Base-by-base conservation (phyloP, 2,888 invertebrate genomes). In the Diplolepis rosae region DNA sequence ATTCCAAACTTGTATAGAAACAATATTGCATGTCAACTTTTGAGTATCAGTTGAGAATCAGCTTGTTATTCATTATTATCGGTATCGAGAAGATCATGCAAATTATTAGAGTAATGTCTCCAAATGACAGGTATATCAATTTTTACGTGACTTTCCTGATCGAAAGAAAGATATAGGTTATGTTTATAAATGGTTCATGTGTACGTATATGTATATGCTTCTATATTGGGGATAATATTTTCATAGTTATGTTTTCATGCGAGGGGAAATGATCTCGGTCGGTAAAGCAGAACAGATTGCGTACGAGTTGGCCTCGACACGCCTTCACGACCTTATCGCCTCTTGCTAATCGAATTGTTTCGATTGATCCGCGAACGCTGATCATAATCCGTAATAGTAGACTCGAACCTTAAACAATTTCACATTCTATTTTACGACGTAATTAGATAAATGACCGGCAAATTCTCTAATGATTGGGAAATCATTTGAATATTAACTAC, bases 281-380 rank as follows among this genome's bases (percentile, higher is more conserved):
- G 48, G 66, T 48, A 50, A 48, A 50, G 68, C 68, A 30, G 52
- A 24, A 27, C 48, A 27, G 30, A 72, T 72, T 68, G 68, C 65
- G 67, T 67, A 56, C 61, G 65, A 42, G 71, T 70, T 75, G 61
- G 70, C 74, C 72, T 72, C 66, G 75, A 72, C 72, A 72, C 70
- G 70, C 74, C 72, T 52, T 50, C 30, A 32, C 22, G 67, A 56
- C 45, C 66, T 75, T 75, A 75, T 75, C 75, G 69, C 50, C 35
- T 54, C 61, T 54, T 56, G 65, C 72, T 75, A 73, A 75, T 75
- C 75, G 69, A 73, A 75, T 73, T 75, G 71, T 71, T 75, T 65
- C 74, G 65, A 66, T 51, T 66, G 66, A 66, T 66, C 15, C 66
- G 66, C 48, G 51, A 48, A 51, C 35, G 18, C 35, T 24, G 66